Conservation (phyloP, 2,113 vertebrate genomes). For the Muscicapa adusta region DNA sequence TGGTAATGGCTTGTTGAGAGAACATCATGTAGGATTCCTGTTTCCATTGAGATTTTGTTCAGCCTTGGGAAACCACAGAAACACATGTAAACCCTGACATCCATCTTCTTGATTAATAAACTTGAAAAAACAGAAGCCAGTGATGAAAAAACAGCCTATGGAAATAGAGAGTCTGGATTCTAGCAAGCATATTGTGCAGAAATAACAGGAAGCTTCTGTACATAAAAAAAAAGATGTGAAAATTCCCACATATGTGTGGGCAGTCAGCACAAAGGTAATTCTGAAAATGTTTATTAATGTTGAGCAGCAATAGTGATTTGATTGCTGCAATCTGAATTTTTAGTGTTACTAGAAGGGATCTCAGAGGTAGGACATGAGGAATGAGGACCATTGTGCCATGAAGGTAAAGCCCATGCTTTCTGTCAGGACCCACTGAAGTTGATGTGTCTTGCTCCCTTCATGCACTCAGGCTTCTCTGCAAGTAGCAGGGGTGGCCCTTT, state of each 20-base stretch:
- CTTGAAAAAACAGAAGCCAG: background rate
- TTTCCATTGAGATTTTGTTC: background rate
- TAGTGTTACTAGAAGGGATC: background rate
- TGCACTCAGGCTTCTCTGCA: background rate
- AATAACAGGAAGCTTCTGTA: background rate
- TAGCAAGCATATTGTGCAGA: background rate
- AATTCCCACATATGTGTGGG: accelerated
- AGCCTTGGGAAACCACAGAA: background rate
- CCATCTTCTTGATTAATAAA: background rate
- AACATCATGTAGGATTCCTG: background rate
- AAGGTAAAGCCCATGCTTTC: background rate
- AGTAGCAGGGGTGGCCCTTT: background rate
- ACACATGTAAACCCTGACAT: background rate
- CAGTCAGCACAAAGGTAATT: background rate
- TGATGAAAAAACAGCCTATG: background rate
- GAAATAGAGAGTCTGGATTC: background rate
- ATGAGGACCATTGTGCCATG: background rate
- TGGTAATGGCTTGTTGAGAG: background rate
- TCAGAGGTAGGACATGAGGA: background rate
- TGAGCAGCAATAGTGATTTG: background rate
- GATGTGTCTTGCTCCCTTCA: background rate
- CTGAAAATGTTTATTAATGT: background rate
- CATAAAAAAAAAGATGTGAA: background rate
- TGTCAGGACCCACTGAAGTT: accelerated
- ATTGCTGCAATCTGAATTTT: background rate